Percentiles rank a stretch among this genome's conserved stretches.
Evolutionary conservation across 2,113 vertebrate species (phyloP).

Genomic region (Pseudorhombus dupliciocellatus): DNA sequence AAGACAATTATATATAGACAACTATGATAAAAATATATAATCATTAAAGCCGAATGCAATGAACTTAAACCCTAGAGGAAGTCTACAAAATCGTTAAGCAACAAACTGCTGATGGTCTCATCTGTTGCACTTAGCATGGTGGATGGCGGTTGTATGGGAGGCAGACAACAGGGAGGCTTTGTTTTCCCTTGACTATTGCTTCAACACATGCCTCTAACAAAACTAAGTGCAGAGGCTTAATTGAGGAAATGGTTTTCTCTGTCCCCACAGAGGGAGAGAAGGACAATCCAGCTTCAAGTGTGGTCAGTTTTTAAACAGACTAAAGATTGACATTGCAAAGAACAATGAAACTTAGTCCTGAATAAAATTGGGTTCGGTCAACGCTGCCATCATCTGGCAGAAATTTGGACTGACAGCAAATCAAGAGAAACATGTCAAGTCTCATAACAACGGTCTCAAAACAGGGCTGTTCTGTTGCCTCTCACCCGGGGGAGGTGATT

Average conservation of each 20-base stretch:
- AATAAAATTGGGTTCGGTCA: constrained; percentile 13
- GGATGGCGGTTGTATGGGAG: no score
- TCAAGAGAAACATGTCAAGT: constrained; percentile 4
- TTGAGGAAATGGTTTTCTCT: constrained; percentile 24
- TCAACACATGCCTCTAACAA: background rate
- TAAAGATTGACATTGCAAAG: background rate
- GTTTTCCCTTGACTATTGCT: background rate
- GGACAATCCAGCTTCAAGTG: background rate
- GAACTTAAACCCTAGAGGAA: constrained; percentile 3
- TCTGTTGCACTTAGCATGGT: no score
- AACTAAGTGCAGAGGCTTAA: constrained; percentile 3
- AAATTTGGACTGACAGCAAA: constrained; percentile 4
- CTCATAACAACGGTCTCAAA: background rate
- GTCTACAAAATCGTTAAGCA: constrained; percentile 3
- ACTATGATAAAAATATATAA: background rate
- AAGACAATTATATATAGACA: background rate
- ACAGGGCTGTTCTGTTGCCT: constrained; percentile 16
- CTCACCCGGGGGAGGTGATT: constrained; percentile 26
- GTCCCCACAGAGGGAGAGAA: constrained; percentile 1
- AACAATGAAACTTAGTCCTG: background rate
- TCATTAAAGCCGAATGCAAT: constrained; percentile 14
- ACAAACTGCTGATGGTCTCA: background rate
- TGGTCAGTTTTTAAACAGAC: background rate
- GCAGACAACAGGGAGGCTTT: background rate
- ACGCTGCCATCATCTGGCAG: constrained; percentile 57